Conservation (phyloP, 2,888 invertebrate genomes). For the Drosophila prostipennis region DNA sequence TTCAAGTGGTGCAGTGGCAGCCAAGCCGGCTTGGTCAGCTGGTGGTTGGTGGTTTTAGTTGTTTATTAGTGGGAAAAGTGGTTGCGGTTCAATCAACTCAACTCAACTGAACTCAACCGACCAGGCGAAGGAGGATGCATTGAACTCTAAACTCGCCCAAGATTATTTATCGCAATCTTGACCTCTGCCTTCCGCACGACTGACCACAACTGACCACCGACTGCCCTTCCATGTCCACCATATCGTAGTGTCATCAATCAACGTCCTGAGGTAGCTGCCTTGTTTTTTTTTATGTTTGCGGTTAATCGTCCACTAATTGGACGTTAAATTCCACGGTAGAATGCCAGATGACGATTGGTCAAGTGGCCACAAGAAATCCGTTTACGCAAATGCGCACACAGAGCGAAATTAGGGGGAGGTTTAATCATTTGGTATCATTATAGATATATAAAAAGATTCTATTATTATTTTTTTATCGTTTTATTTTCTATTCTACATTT, state of each 20-base stretch:
- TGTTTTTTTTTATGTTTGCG: conserved; percentile 8
- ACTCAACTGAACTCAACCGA: not conserved
- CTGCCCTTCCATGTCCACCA: conserved; percentile 28
- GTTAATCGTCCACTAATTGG: conserved; percentile 55
- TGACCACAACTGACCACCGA: conserved; percentile 28
- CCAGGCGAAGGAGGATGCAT: conserved; percentile 23
- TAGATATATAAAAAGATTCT: too few species aligned
- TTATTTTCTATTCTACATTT: too few species aligned
- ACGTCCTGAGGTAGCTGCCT: conserved; percentile 4
- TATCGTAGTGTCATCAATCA: conserved; percentile 21
- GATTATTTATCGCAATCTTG: not conserved
- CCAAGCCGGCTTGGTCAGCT: conserved; percentile 53
- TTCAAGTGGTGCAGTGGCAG: conserved; percentile 47
- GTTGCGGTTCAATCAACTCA: conserved; percentile 27
- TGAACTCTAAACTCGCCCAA: conserved; percentile 12
- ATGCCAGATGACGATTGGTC: conserved; percentile 2
- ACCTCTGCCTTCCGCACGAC: conserved; percentile 43
- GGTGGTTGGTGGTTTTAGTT: conserved; percentile 1
- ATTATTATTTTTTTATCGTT: too few species aligned
- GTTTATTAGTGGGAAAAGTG: conserved; percentile 7
- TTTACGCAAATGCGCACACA: conserved; percentile 56
- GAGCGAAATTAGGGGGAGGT: not conserved
- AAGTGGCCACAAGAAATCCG: conserved; percentile 29
- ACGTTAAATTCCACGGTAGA: conserved; percentile 7
- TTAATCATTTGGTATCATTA: too few species aligned